These are phyloP conservation scores for Tenodera sinensis DNA, from an alignment of 2,888 invertebrate genomes.

Conservation along the genomic window DNA sequence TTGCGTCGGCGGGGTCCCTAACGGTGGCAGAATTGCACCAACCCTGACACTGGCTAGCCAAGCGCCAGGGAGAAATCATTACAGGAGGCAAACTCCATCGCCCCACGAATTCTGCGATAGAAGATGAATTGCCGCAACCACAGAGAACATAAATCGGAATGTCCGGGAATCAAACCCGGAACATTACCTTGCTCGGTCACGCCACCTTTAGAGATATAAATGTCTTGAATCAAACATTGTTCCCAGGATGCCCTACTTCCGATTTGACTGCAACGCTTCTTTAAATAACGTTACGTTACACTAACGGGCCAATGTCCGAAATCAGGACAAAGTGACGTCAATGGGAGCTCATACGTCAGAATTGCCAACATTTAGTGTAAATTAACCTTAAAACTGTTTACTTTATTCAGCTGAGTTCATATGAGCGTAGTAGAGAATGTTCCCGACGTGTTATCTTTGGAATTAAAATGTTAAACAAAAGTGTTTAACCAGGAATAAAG, in stretches of 20 bases:
- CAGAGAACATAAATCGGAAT: too few species aligned
- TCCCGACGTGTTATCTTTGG: not conserved
- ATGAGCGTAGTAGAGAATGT: not conserved
- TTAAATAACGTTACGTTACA: not conserved
- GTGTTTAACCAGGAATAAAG: not conserved
- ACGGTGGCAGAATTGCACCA: too few species aligned
- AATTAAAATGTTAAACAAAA: too few species aligned
- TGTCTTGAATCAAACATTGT: not conserved
- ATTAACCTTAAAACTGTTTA: not conserved
- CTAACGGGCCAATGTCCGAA: not conserved
- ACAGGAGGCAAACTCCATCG: too few species aligned
- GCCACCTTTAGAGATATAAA: not conserved
- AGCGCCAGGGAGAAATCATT: too few species aligned
- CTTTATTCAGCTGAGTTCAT: not conserved
- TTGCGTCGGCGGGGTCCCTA: too few species aligned
- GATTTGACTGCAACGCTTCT: not conserved
- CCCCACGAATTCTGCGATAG: too few species aligned
- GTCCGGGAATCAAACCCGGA: too few species aligned
- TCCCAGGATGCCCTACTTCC: not conserved
- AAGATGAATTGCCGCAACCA: too few species aligned
- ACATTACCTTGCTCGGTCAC: too few species aligned
- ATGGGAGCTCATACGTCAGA: not conserved
- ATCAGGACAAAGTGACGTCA: not conserved
- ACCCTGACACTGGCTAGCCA: too few species aligned
- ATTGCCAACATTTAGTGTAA: too few species aligned